These are phyloP conservation scores for Crossoptilon crossoptilon DNA, from an alignment of 2,797 vertebrate genomes.

Conservation along the genomic window DNA sequence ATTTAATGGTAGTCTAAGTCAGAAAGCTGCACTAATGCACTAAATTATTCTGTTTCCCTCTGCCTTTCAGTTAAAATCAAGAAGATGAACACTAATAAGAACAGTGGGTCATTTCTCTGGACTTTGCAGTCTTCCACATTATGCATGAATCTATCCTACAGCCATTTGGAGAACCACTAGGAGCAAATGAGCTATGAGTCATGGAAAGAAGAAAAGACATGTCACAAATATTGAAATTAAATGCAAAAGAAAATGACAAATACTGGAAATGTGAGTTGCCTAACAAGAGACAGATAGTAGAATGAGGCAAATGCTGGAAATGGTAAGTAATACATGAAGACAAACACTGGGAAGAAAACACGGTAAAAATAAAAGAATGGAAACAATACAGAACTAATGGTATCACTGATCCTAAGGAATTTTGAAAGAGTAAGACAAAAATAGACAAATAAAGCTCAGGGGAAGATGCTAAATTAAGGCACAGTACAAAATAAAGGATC, in stretches of 20 bases:
- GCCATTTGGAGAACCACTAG: conserved; percentile 33
- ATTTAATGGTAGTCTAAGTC: not conserved
- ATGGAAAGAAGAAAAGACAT: conserved; percentile 21
- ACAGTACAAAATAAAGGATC: not conserved
- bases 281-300: conserved; percentile 1
- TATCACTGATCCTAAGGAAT: conserved; percentile 29
- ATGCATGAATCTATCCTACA: not conserved
- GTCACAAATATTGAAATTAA: conserved; percentile 62
- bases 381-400: conserved; percentile 19
- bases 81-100: not conserved
- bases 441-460: conserved; percentile 13
- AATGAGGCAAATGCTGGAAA: conserved; percentile 40
- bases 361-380: conserved; percentile 9
- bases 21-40: conserved; percentile 4
- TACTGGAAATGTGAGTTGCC: conserved; percentile 30
- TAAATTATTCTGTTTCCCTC: not conserved
- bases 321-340: conserved; percentile 22
- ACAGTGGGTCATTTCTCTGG: not conserved
- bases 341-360: conserved; percentile 21
- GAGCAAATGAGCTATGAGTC: conserved; percentile 56
- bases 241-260: conserved; percentile 49
- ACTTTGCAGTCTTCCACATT: not conserved
- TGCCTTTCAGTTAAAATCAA: conserved; percentile 41
- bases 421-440: conserved; percentile 43
- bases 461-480: conserved; percentile 16